Conservation (phyloP, 2,797 vertebrate genomes). For the Anguilla anguilla region DNA sequence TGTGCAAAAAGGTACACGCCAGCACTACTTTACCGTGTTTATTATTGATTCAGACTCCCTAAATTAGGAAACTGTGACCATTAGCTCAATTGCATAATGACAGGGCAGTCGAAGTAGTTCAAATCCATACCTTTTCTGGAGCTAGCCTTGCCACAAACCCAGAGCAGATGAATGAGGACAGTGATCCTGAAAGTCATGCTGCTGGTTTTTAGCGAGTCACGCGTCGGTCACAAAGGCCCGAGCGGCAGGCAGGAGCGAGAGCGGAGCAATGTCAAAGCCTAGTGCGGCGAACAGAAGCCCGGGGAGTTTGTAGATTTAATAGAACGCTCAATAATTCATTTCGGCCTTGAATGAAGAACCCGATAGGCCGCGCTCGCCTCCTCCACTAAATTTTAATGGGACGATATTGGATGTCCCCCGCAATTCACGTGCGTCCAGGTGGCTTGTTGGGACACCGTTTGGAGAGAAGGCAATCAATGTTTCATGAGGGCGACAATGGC, state of each 20-base stretch:
- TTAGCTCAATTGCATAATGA: not conserved
- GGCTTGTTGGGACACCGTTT: constrained; percentile 78
- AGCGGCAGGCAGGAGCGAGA: constrained; percentile 31
- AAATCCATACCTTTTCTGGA: constrained; percentile 83
- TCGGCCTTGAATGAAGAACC: constrained; percentile 80
- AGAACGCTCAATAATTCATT: constrained; percentile 86
- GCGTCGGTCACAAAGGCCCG: constrained; percentile 50
- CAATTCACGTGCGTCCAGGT: constrained; percentile 74
- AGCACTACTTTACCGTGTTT: too few species aligned
- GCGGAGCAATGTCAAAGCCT: constrained; percentile 52
- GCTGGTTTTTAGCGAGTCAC: constrained; percentile 63
- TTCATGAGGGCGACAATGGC: constrained; percentile 60
- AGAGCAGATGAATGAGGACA: constrained; percentile 70
- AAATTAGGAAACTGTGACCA: not conserved
- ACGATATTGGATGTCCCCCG: constrained; percentile 80
- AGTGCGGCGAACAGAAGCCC: constrained; percentile 65
- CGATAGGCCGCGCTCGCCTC: constrained; percentile 75
- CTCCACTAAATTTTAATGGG: constrained; percentile 87
- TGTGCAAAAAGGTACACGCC: not conserved
- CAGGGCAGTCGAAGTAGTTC: constrained; percentile 1
- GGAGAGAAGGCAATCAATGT: constrained; percentile 73
- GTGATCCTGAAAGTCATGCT: constrained; percentile 64
- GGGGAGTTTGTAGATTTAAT: constrained; percentile 73
- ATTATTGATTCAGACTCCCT: not conserved
- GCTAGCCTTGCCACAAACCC: constrained; percentile 63